phyloP scores from a whole-genome alignment of 2,888 invertebrate genomes.

The Adineta ricciae region DNA sequence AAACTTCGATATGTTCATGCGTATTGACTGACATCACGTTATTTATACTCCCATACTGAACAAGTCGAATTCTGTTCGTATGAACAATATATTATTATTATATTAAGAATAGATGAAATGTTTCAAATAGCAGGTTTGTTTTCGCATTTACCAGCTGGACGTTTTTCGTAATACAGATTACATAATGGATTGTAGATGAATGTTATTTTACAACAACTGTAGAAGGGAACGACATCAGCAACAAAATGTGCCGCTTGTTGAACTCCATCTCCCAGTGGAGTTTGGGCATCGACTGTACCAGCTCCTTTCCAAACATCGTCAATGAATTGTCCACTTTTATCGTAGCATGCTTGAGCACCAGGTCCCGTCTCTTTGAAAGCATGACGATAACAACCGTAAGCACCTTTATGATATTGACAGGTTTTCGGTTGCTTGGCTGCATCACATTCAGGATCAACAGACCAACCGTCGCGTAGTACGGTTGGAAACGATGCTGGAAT shows the following conservation, averaged over 20 bases:
- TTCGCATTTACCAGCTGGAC: neutral
- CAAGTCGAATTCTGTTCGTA: too few relatives aligned
- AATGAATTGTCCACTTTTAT: neutral
- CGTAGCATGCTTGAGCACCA: neutral
- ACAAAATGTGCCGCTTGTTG: neutral
- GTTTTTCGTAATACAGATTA: neutral
- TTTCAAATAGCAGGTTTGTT: too few relatives aligned
- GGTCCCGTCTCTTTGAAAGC: neutral
- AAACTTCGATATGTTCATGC: too few relatives aligned
- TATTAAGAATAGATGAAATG: too few relatives aligned
- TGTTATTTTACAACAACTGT: neutral
- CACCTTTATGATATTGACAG: neutral
- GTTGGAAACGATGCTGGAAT: neutral
- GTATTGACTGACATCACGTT: too few relatives aligned
- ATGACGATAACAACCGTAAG: neutral
- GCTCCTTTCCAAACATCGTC: neutral
- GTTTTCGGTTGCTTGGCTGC: neutral
- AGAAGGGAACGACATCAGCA: neutral
- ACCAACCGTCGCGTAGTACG: neutral
- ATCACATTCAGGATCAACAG: neutral
- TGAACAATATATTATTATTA: too few relatives aligned
- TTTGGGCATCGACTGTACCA: neutral
- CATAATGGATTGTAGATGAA: neutral
- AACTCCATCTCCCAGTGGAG: neutral
- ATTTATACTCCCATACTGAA: too few relatives aligned